Base-by-base conservation (phyloP, 2,888 invertebrate genomes). In the Adelphocoris suturalis region DNA sequence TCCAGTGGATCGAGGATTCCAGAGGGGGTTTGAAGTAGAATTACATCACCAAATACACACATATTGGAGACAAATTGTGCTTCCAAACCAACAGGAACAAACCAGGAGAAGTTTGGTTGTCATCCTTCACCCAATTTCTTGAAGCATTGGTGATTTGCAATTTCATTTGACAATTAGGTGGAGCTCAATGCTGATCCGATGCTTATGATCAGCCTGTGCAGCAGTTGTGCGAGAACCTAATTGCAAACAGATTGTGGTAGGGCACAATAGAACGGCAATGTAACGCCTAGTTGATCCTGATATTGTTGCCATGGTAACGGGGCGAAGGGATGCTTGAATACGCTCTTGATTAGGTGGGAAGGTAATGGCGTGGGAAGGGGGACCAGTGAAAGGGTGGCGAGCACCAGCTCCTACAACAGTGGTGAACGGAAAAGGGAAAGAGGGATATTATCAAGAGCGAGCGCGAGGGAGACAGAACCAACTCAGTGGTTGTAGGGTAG, bases 281-380 rank as follows among this genome's bases (percentile, higher is more conserved):
- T 89, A 89, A 89, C 89, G 89, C 89, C 81, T 89, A 89, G 84
- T 89, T 89, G 89, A 81, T 78, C 80, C 57, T 85, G 89, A 84
- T 89, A 84, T 89, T 89, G 89, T 89, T 76, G 76, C 85, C 52
- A 89, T 89, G 84, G 81, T 61, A 85, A 89, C 89, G 23, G n/a
- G 52, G 37, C 81, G 80, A n/a, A 16, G 86, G 47, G 86, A 47
- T 13, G 46, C 47, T 27, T 86, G 86, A 86, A 86, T 86, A 68
- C 68, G 47, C 76, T 48, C 47, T 68, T 86, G 86, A 86, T 86
- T 86, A 68, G 75, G 86, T 48, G 27, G 75, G 85, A 85, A 37
- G 85, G 37, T 13, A 37, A n/a, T 19, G 28, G 85, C 28, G 61
- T 57, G 61, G 61, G 55, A 75, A 14, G 19, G 37, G 85, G 86